Base-by-base conservation (phyloP, 2,113 vertebrate genomes). In the Vicugna pacos region DNA sequence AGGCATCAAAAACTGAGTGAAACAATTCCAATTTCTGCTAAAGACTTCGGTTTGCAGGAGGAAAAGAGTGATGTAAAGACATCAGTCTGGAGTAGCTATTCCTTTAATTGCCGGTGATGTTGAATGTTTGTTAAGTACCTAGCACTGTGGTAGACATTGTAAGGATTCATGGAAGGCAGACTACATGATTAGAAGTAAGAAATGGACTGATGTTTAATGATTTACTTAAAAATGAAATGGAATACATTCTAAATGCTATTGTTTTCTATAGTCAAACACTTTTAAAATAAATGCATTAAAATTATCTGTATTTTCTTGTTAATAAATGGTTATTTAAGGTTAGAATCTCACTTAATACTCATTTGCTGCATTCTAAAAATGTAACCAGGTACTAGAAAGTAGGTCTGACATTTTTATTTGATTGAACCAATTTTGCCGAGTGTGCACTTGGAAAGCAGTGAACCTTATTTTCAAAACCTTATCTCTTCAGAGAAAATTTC, bases 301-400 rank as follows among this genome's bases (percentile, higher is more conserved):
- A 70, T 80, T 90, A 12, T 73, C 52, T 52, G n/a, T 35, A 52
- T 93, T 89, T 92, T 91, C 85, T 86, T 89, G 19, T 79, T 92
- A 72, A 58, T 56, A 95, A 64, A 24, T 84, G 32, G 3, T 30
- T 70, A 54, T 52, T 62, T 79, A 73, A 95, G 84, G 50, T 77
- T 92, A 79, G 42, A 62, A 60, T 86, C 13, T 70, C 20, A 82
- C 83, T 77, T 93, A 70, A 52, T 88, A 35, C 52, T 13, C 17
- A 88, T 30, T 84, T 76, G 46, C 32, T 14, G 9, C 64, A 46
- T 92, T 94, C 38, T 91, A 50, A 87, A 94, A 60, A 73, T 72
- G n/a, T 30, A 62, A 58, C 35, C 77, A 84, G 60, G 24, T 69
- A 93, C 48, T 79, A 17, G 26, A 88, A 69, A 62, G 35, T 77